Base-by-base conservation (phyloP, 2,888 invertebrate genomes). In the Apodemia zela region DNA sequence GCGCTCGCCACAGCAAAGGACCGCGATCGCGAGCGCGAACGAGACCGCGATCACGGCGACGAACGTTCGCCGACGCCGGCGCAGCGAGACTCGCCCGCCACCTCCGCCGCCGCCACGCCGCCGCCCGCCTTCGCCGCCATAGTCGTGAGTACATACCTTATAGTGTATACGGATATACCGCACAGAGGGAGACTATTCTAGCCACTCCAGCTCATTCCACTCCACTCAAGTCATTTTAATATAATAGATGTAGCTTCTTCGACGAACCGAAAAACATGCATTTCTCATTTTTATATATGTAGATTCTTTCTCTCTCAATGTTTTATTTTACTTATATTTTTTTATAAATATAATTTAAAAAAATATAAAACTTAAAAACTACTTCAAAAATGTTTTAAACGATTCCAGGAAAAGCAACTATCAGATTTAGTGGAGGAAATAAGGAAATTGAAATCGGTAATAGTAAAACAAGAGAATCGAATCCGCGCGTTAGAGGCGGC, bases 401-500 rank as follows among this genome's bases (percentile, higher is more conserved):
- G 54, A 18, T 76, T 80, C 8, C 78, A 94, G 95, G 95, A 95
- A 70, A 95, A 95, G 72, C 94, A 96, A 70, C 89, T 97, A 18
- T 96, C 97, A 73, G 97, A 97, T 79, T 94, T 97, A 73, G 94
- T 95, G 51, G 97, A 98, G 79, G 98, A 98, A 85, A 97, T 98
- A 73, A 94, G 97, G 65, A 97, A 97, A 82, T 88, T 98, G 71
- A 98, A 98, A 80, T 96, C 97, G n/a, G 97, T 98, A 84, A 97
- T 98, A 72, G 96, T 98, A 33, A 98, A 98, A 79, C 98, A 98
- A 79, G 98, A 98, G 89, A 97, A 97, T 73, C 93, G 97, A 62
- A 96, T 97, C 81, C 93, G 96, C 47, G 95, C 96, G 4, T 87
- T 97, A 11, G 97, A 97, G 80, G 95, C 95, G 17, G 73, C 81